Conservation (phyloP, 1,140 invertebrate species). For the Eupristina koningsbergeri region DNA sequence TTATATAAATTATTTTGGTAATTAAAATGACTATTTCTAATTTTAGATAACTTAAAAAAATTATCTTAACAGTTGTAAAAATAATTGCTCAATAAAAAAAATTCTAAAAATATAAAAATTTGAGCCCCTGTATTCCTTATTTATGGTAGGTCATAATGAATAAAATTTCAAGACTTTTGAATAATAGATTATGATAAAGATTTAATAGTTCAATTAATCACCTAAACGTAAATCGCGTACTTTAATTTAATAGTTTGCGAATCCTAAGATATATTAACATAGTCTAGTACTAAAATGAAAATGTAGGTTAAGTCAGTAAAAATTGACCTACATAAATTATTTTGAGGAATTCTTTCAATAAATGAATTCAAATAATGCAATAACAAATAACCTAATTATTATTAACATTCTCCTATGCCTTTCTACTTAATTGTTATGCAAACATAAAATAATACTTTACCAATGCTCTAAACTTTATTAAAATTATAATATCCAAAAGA, state of each 20-base stretch:
- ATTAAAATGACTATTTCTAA: no score
- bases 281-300: not conserved
- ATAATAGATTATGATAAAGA: not conserved
- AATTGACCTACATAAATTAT: not conserved
- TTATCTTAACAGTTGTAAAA: not conserved
- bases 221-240: not conserved
- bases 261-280: not conserved
- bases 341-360: not conserved
- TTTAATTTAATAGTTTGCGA: not conserved
- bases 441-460: no score
- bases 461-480: no score
- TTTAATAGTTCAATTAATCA: not conserved
- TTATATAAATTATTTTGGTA: no score
- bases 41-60: no score
- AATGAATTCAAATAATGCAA: not conserved
- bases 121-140: not conserved
- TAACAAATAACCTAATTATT: no score
- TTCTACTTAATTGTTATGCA: no score
- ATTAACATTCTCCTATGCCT: no score
- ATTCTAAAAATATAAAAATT: not conserved
- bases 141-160: not conserved
- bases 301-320: not conserved
- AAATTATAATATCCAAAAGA: no score
- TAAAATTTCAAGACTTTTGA: not conserved
- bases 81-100: not conserved